Evolutionary conservation across 2,888 invertebrate genomes (phyloP), one percentile per base, ranked within the genome.

Genomic region (Hanleya hanleyi): DNA sequence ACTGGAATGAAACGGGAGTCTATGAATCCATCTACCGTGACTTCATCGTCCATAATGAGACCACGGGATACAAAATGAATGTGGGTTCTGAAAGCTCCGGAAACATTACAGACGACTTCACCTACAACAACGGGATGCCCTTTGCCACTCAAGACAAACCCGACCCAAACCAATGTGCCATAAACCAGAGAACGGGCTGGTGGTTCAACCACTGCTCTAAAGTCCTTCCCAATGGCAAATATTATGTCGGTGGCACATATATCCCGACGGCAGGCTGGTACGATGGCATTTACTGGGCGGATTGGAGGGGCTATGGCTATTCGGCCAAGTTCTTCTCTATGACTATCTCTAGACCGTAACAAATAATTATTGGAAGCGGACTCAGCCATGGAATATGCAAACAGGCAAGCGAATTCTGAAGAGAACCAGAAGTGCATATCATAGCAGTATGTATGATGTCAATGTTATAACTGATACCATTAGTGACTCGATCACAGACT

Each of bases 281-380:
- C 62, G 83, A 87, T 49, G 87, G 88, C 4, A 85, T 87, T 1
- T 87, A 77, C 79, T 88, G 84, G 82, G 79, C 79, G n/a, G 82
- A 81, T 73, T 87, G 85, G 84, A 64, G 61, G 4, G 86, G 86
- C 15, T 86, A 71, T 67, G 78, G 74, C 32, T 87, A 87, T 76
- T 87, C 86, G 3, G 76, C 87, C 33, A 84, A 82, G 64, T 84
- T 73, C 67, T 68, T 86, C 33, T 76, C 73, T 36, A 79, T 87
- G 82, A 72, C 77, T 18, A 37, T 87, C 7, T 79, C 80, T 41
- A n/a, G n/a, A n/a, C n/a, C n/a, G n/a, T n/a, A n/a, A n/a, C n/a
- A n/a, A n/a, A n/a, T n/a, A n/a, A n/a, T n/a, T n/a, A n/a, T n/a
- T n/a, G n/a, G n/a, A n/a, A n/a, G n/a, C n/a, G n/a, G n/a, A n/a